These are phyloP conservation scores for Phymanthus crucifer DNA, from an alignment of 92 coral and sea anemone genomes.

Conservation along the genomic window DNA sequence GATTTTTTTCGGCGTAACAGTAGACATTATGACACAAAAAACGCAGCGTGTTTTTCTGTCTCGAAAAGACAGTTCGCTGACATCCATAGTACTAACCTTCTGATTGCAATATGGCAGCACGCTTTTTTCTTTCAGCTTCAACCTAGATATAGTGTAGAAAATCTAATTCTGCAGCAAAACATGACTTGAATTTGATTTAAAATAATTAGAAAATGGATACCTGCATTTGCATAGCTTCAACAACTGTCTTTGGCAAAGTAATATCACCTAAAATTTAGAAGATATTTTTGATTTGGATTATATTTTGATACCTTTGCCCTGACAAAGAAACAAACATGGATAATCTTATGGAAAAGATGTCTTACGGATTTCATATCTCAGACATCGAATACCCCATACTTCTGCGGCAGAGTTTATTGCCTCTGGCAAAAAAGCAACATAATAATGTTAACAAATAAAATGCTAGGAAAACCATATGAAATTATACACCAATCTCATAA, in stretches of 20 bases:
- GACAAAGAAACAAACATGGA: not conserved
- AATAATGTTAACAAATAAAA: not conserved
- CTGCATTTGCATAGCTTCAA: constrained; percentile 99
- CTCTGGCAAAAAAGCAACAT: constrained; percentile 44
- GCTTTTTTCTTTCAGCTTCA: constrained; percentile 96
- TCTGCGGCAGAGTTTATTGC: constrained; percentile 93
- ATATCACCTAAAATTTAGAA: constrained; percentile 70
- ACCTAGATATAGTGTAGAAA: constrained; percentile 47
- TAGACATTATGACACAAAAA: no score
- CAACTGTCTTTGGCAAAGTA: constrained; percentile 86
- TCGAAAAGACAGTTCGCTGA: no score
- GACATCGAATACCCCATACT: constrained; percentile 97
- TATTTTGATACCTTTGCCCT: not conserved
- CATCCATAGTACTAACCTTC: constrained; percentile 60
- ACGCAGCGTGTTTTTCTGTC: no score
- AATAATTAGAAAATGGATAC: constrained; percentile 15
- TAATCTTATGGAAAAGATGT: not conserved
- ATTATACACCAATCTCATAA: no score
- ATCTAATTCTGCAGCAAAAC: not conserved
- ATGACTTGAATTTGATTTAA: not conserved
- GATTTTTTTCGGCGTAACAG: no score
- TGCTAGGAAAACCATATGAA: no score
- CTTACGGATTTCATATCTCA: constrained; percentile 99
- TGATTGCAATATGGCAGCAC: constrained; percentile 86
- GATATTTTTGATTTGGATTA: not conserved